phyloP scores from a whole-genome alignment of 2,888 invertebrate genomes.

The Caenorhabditis zanzibari region DNA sequence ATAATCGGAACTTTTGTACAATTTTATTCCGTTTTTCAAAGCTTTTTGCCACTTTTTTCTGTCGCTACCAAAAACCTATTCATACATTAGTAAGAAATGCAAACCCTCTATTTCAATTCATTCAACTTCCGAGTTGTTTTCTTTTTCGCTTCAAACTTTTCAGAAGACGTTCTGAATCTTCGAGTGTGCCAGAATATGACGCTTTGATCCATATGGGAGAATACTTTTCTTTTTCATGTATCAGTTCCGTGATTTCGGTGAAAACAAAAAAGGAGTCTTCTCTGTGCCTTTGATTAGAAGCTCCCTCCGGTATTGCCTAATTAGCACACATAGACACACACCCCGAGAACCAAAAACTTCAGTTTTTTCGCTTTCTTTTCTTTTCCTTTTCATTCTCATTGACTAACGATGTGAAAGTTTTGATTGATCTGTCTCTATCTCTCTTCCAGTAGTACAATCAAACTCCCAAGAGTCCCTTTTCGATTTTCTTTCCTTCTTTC shows the following conservation, averaged over 20 bases:
- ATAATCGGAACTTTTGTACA: neutral
- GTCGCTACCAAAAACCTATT: neutral
- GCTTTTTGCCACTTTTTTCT: neutral
- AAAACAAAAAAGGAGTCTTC: neutral
- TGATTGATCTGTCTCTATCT: conserved; percentile 46
- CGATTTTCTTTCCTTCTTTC: conserved; percentile 7
- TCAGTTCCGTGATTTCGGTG: conserved; percentile 5
- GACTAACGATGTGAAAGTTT: conserved; percentile 53
- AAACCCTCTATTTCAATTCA: conserved; percentile 1
- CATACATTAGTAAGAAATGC: conserved; percentile 16
- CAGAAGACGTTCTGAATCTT: neutral
- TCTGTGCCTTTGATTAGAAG: conserved; percentile 18
- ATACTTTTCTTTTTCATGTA: neutral
- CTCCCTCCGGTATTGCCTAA: conserved; percentile 39
- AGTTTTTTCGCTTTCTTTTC: neutral
- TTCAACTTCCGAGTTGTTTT: conserved; percentile 9
- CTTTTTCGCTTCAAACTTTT: neutral
- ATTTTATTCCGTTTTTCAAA: neutral
- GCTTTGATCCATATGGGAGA: neutral
- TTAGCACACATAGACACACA: conserved; percentile 12
- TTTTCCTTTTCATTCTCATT: conserved; percentile 22
- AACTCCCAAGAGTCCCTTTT: conserved; percentile 48
- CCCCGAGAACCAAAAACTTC: conserved; percentile 33
- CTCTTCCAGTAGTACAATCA: conserved; percentile 46
- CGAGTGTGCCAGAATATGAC: no score